Percentiles rank a stretch among this genome's conserved stretches.
Evolutionary conservation across 2,113 vertebrate genomes (phyloP).

Genomic region (Menura novaehollandiae): DNA sequence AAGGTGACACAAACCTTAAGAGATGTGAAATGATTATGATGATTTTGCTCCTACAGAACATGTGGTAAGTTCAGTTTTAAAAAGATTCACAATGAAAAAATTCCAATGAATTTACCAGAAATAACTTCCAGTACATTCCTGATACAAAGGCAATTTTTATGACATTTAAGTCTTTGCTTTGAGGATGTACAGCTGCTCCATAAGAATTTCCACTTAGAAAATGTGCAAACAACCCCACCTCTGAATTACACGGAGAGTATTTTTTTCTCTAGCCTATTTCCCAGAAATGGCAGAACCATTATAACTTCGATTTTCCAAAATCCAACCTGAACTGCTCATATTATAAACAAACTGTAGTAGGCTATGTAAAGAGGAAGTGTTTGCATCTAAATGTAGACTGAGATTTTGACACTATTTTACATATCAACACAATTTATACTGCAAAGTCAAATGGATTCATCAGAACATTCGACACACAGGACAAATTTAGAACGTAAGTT

Average conservation of each 20-base stretch:
- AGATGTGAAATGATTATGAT: not conserved
- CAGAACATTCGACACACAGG: not conserved
- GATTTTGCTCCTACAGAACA: not conserved
- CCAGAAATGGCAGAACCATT: not conserved
- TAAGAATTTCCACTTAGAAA: not conserved
- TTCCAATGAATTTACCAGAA: not conserved
- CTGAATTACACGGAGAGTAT: not conserved
- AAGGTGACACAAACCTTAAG: not conserved
- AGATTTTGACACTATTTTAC: not conserved
- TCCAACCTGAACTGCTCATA: not conserved
- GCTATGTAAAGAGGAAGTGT: not conserved
- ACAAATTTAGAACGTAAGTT: not conserved
- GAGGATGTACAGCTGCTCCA: not conserved
- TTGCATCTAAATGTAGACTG: not conserved
- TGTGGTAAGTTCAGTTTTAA: not conserved
- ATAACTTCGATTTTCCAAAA: not conserved
- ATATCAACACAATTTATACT: not conserved
- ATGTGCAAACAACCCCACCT: not conserved
- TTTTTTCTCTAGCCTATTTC: not conserved
- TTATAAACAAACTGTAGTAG: not conserved
- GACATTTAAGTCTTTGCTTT: not conserved
- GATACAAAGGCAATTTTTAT: not conserved
- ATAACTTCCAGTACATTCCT: not conserved
- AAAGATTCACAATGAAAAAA: not conserved
- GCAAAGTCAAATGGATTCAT: not conserved